Percentiles rank a stretch among this genome's conserved stretches.
These are phyloP conservation scores for Thymallus thymallus DNA, from an alignment of 2,113 vertebrate species.

Conservation along the genomic window DNA sequence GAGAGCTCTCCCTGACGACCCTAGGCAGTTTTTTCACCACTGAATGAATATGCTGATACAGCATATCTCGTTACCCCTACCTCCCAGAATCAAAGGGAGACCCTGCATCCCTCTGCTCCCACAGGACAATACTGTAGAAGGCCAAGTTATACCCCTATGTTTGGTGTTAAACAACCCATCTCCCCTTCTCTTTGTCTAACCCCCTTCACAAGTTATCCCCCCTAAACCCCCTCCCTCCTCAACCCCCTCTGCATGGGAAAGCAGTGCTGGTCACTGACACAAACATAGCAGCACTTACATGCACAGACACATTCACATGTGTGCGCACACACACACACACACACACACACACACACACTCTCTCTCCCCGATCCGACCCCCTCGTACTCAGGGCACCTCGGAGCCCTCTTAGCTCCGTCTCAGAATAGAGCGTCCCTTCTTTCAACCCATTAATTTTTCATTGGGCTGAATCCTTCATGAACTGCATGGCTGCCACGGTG, in stretches of 20 bases:
- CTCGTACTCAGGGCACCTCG: constrained; percentile 8
- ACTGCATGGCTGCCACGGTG: constrained; percentile 22
- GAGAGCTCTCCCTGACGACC: neutral
- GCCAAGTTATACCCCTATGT: neutral
- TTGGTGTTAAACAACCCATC: too few relatives aligned
- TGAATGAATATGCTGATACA: neutral
- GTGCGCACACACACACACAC: neutral
- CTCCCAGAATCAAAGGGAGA: neutral
- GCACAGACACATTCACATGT: constrained; percentile 2
- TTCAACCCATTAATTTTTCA: constrained; percentile 60
- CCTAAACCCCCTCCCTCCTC: too few relatives aligned
- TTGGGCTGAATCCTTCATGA: constrained; percentile 27
- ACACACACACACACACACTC: constrained; percentile 21
- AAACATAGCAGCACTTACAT: constrained; percentile 12
- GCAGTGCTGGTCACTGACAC: too few relatives aligned
- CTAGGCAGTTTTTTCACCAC: neutral
- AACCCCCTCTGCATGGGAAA: too few relatives aligned
- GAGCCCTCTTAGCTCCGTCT: constrained; percentile 42
- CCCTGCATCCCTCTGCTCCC: neutral
- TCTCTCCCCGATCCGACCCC: neutral
- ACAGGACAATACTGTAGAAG: neutral
- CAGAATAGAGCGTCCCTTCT: constrained; percentile 43
- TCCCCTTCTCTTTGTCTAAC: too few relatives aligned
- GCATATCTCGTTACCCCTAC: neutral
- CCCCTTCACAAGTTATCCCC: too few relatives aligned